Evolutionary conservation across 2,888 invertebrate genomes (phyloP).

Genomic region (Nymphalis c-album): DNA sequence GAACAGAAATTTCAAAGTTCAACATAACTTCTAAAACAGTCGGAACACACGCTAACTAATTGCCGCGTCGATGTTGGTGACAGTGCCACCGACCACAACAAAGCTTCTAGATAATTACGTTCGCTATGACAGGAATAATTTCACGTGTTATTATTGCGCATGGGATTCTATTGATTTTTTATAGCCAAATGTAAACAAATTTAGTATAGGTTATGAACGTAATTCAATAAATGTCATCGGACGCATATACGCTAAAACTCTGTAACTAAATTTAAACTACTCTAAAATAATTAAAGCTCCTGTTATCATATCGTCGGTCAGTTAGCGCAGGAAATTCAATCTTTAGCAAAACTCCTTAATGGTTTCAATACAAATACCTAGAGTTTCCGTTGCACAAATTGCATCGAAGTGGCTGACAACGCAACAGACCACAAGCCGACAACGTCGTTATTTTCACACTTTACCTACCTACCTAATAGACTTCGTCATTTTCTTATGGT

Average conservation of each 20-base stretch:
- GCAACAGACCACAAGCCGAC: neutral
- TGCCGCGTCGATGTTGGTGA: conserved; percentile 7
- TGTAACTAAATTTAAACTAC: neutral
- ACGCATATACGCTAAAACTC: neutral
- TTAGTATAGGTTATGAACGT: no score
- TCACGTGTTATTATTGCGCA: neutral
- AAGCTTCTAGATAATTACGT: conserved; percentile 10
- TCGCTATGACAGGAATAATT: conserved; percentile 1
- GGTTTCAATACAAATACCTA: conserved; percentile 9
- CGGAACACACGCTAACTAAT: conserved; percentile 3
- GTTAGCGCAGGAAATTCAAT: conserved; percentile 16
- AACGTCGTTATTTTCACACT: neutral
- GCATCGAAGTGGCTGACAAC: conserved; percentile 2
- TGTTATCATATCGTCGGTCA: conserved; percentile 8
- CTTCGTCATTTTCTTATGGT: no score
- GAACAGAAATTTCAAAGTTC: conserved; percentile 2
- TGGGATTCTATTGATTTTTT: neutral
- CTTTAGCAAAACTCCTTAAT: conserved; percentile 21
- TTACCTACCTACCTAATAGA: no score
- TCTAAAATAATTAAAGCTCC: neutral
- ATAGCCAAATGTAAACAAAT: no score
- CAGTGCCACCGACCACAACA: conserved; percentile 12
- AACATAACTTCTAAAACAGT: conserved; percentile 1
- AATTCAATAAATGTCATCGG: no score
- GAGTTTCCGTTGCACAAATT: conserved; percentile 18